Conservation (phyloP, 2,888 invertebrate species). For the Philereme vetulata region DNA sequence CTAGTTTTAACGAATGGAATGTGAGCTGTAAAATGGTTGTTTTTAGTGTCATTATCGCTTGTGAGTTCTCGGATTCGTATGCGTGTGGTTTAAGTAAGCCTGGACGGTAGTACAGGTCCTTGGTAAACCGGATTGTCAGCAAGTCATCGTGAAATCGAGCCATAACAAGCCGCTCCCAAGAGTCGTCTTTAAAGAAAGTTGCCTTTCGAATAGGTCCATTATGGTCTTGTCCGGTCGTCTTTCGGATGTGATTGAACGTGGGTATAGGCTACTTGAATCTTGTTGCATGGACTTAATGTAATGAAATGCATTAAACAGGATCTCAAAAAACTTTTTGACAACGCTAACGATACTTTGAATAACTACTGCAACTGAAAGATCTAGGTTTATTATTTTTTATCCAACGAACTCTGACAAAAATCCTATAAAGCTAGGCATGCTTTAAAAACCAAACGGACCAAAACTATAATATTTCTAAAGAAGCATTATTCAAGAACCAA, state of each 20-base stretch:
- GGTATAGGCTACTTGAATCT: conserved; percentile 19
- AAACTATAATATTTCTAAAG: background rate
- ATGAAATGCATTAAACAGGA: too few species aligned
- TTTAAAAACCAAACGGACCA: too few species aligned
- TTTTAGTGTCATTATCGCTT: conserved; percentile 9
- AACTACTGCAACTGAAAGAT: too few species aligned
- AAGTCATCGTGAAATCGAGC: conserved; percentile 77
- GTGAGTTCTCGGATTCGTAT: background rate
- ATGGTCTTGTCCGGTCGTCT: conserved; percentile 41
- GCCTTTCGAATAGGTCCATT: conserved; percentile 60
- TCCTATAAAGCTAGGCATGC: too few species aligned
- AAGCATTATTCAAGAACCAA: background rate
- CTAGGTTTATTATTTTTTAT: too few species aligned
- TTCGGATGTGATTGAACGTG: conserved; percentile 30
- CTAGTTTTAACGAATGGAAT: background rate
- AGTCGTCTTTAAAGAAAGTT: conserved; percentile 63
- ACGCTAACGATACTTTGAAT: too few species aligned
- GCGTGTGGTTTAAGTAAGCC: conserved; percentile 5
- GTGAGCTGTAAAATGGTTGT: background rate
- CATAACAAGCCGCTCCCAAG: conserved; percentile 44
- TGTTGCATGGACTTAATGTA: background rate
- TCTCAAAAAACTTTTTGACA: too few species aligned
- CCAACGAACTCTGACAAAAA: too few species aligned
- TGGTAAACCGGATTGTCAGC: conserved; percentile 62
- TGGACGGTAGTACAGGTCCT: conserved; percentile 48